These are phyloP conservation scores for Drosophila kanekoi DNA, from an alignment of 2,888 invertebrate species.

Conservation along the genomic window DNA sequence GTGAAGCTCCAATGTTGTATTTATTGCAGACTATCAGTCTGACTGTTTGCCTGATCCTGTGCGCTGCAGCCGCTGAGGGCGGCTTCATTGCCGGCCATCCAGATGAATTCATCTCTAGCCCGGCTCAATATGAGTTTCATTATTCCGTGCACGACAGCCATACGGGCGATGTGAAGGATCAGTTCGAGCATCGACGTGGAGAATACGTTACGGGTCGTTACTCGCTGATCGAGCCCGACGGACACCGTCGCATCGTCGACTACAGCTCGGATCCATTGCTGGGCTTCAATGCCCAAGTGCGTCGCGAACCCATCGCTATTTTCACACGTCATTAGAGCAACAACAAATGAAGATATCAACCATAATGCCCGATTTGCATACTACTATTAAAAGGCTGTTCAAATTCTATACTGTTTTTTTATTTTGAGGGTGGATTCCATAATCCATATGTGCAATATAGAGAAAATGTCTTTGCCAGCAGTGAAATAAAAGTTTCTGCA, in stretches of 20 bases:
- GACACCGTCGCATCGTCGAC: conserved; percentile 84
- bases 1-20: not conserved
- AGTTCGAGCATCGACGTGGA: conserved; percentile 84
- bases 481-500: no score
- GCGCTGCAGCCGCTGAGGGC: conserved; percentile 48
- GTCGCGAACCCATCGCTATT: conserved; percentile 75
- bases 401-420: conserved; percentile 2
- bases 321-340: conserved; percentile 41
- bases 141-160: conserved; percentile 84
- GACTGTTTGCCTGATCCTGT: conserved; percentile 50
- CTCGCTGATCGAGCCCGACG: conserved; percentile 84
- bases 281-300: conserved; percentile 84
- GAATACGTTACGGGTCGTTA: conserved; percentile 84
- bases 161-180: conserved; percentile 85
- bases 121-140: conserved; percentile 84
- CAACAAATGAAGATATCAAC: not conserved
- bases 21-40: conserved; percentile 60
- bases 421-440: not conserved
- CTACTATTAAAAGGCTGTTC: conserved; percentile 44
- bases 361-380: conserved; percentile 6
- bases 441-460: no score
- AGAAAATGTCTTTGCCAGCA: no score
- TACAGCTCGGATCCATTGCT: conserved; percentile 83
- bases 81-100: conserved; percentile 68
- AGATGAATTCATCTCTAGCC: conserved; percentile 75